These are phyloP conservation scores for Eptesicus fuscus DNA, from an alignment of 2,113 vertebrate genomes.

Conservation along the genomic window DNA sequence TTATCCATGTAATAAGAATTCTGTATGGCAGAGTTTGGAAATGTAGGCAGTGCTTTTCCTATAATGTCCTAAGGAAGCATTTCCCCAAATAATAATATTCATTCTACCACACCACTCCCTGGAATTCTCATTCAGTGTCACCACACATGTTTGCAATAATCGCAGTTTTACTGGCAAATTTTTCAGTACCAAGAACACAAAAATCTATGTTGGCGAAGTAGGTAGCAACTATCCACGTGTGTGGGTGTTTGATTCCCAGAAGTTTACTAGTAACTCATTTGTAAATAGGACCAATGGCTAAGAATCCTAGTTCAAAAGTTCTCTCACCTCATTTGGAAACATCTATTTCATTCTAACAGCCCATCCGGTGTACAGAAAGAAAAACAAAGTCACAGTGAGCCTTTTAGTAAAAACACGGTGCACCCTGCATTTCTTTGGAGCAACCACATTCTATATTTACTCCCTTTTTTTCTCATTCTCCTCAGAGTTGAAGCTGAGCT, in stretches of 20 bases:
- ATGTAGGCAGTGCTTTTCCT: neutral
- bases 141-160: constrained; percentile 50
- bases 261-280: constrained; percentile 7
- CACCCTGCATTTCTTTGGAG: neutral
- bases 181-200: neutral
- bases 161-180: neutral
- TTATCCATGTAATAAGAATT: neutral
- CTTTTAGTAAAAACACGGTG: neutral
- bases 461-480: neutral
- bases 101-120: neutral
- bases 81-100: neutral
- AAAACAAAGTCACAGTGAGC: neutral
- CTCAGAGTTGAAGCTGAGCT: neutral
- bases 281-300: neutral
- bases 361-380: neutral
- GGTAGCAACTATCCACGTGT: neutral
- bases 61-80: constrained; percentile 11
- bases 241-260: neutral
- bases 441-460: neutral
- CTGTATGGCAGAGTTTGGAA: neutral
- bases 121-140: constrained; percentile 20
- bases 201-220: neutral
- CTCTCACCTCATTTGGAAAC: constrained; percentile 49
- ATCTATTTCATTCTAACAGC: constrained; percentile 19
- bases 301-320: neutral